Evolutionary conservation across 2,797 vertebrate species (phyloP), one percentile per base, ranked within the genome.

Genomic region (Chloroceryle inda): DNA sequence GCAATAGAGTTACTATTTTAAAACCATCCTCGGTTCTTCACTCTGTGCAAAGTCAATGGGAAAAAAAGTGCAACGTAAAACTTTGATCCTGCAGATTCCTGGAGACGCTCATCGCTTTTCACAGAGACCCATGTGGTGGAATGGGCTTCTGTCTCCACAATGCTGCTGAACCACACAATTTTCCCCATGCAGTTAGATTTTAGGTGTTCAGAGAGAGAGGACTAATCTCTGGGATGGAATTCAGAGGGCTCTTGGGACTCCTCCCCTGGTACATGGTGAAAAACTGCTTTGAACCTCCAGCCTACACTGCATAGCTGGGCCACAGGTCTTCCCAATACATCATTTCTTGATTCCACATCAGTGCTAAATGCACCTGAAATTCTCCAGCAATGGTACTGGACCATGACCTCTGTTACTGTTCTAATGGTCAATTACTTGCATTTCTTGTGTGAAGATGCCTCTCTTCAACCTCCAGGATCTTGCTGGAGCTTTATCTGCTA

Each of bases 41-140:
- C 49, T 74, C 58, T 44, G 40, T 56, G 37, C 29, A 80, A 71
- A 83, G 18, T 44, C 49, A 81, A 20, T 2, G 29, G 20, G 12
- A 31, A 24, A 59, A 59, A 33, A 37, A 40, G 12, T 16, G 23
- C 13, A 11, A 40, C 19, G 9, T 8, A 11, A 31, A 56, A 19
- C 42, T 89, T 37, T 72, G 72, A 23, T 68, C 17, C 10, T 19
- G 22, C 38, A 55, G 12, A 13, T 4, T 56, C 22, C 52, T 56
- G 61, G 15, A 31, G 59, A 2, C 4, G 33, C 17, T 82, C 5
- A 8, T 8, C 22, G 7, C 37, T 23, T 35, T 37, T 35, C 20
- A 3, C 44, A 59, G 33, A 23, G 6, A 42, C 16, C 11, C 12
- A 1, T 1, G 0, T n/a, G 71, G 64, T 61, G 33, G 35, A 55